Conservation (phyloP, 2,888 invertebrate species). For the Imbricaverruca yamaguchii region DNA sequence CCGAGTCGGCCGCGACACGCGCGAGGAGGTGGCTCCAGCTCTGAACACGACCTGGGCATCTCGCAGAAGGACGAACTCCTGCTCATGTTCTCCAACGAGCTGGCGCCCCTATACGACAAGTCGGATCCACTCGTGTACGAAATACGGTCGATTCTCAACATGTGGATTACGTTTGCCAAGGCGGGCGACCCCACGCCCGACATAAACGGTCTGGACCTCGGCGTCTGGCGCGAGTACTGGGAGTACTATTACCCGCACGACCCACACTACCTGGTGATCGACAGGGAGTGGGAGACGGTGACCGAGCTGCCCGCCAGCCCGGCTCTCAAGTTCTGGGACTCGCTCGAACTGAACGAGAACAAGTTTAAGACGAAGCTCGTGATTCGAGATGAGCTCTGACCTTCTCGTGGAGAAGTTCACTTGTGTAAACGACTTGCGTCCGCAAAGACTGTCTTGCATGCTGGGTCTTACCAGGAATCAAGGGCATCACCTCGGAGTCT, state of each 20-base stretch:
- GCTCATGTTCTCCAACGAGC: constrained; percentile 16
- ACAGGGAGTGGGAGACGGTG: background rate
- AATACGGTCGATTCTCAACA: background rate
- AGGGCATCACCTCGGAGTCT: no score
- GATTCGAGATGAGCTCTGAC: background rate
- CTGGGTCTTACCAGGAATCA: no score
- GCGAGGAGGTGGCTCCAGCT: background rate
- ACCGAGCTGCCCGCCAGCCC: background rate
- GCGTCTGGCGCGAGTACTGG: background rate
- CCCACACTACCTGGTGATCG: background rate
- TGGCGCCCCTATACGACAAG: background rate
- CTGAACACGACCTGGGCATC: background rate
- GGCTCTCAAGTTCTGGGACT: background rate
- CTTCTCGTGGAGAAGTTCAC: no score
- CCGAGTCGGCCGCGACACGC: background rate
- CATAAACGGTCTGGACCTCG: background rate
- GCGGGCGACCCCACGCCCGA: constrained; percentile 7
- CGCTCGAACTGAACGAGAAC: background rate
- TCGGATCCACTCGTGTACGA: background rate
- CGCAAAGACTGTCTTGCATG: no score
- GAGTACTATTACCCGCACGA: background rate
- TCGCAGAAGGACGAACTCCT: constrained; percentile 16
- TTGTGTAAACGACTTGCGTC: no score
- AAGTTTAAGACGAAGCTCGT: background rate
- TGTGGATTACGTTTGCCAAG: constrained; percentile 13